A percentile compares a stretch with the other conserved stretches of the same genome.
These are phyloP conservation scores for Agriotes lineatus DNA, from an alignment of 2,888 invertebrate genomes.

Conservation along the genomic window DNA sequence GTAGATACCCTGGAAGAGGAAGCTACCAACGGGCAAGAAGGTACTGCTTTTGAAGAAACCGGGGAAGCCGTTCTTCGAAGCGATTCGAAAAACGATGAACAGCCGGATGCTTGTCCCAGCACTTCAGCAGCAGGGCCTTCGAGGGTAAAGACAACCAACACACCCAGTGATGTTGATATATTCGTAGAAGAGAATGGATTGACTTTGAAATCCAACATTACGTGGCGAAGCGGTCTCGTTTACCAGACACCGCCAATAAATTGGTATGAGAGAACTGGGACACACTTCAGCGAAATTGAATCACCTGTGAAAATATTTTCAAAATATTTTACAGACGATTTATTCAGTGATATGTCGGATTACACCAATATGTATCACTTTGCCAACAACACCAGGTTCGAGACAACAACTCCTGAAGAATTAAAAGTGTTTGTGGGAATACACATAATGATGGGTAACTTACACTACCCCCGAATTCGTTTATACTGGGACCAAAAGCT, in stretches of 20 bases:
- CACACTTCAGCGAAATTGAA: background rate
- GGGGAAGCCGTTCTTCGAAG: background rate
- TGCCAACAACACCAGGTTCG: background rate
- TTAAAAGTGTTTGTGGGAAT: background rate
- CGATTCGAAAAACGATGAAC: background rate
- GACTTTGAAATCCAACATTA: background rate
- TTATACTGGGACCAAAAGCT: background rate
- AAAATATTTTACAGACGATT: slow-evolving; percentile 30
- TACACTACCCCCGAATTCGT: background rate
- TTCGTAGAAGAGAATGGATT: background rate
- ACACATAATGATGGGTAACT: background rate
- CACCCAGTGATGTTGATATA: background rate
- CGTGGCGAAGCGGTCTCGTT: background rate
- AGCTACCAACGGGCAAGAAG: background rate
- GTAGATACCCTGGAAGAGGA: background rate
- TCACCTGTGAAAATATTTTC: slow-evolving; percentile 11
- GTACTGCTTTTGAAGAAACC: background rate
- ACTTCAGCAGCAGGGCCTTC: background rate
- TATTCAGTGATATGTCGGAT: slow-evolving; percentile 18
- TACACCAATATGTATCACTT: slow-evolving; percentile 20
- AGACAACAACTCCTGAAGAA: slow-evolving; percentile 4
- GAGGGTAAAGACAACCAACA: background rate
- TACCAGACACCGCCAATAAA: background rate
- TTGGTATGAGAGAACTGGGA: no score
- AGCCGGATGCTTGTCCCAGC: no score